Percentiles rank a stretch among this genome's conserved stretches.
Evolutionary conservation across 2,113 vertebrate genomes (phyloP).

Genomic region (Puffinus mauretanicus): DNA sequence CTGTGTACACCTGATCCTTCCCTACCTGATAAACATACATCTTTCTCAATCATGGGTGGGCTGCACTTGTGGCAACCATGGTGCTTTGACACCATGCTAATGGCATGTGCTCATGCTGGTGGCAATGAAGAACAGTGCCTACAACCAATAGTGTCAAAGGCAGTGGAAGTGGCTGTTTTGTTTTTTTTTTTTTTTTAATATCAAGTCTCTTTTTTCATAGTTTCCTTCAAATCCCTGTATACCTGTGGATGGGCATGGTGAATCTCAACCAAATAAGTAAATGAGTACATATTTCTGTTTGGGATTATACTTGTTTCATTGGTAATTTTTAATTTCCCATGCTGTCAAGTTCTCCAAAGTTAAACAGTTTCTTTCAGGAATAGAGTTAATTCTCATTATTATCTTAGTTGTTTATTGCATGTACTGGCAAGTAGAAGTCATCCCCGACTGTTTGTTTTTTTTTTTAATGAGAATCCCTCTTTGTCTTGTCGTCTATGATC

Average conservation of each 20-base stretch:
- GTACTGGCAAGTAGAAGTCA: not conserved
- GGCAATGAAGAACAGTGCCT: not conserved
- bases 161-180: not conserved
- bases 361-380: not conserved
- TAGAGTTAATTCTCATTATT: not conserved
- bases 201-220: not conserved
- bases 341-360: not conserved
- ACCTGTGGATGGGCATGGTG: not conserved
- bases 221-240: not conserved
- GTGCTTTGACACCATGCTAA: not conserved
- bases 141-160: not conserved
- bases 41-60: not conserved
- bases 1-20: not conserved
- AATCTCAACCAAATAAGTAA: not conserved
- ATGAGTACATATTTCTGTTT: not conserved
- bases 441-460: not conserved
- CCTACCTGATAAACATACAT: not conserved
- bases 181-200: not conserved
- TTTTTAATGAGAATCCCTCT: not conserved
- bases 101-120: not conserved
- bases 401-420: not conserved
- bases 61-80: not conserved
- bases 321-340: not conserved
- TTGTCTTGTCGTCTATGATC: not conserved
- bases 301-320: not conserved